Evolutionary conservation across 2,888 invertebrate species (phyloP).

Genomic region (Acleris laterana): DNA sequence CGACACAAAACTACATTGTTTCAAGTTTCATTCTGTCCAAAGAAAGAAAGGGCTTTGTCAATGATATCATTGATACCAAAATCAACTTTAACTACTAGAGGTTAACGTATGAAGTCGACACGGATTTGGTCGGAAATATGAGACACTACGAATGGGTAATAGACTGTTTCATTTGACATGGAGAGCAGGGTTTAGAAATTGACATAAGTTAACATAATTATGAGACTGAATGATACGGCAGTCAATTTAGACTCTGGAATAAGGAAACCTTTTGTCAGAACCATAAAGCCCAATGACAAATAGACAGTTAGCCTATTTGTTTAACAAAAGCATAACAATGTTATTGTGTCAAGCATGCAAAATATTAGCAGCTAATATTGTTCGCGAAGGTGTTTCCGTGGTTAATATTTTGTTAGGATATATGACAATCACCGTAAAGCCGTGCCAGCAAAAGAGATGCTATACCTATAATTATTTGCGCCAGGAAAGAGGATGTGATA

Average conservation of each 20-base stretch:
- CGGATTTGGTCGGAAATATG: conserved; percentile 7
- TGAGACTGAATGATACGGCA: neutral
- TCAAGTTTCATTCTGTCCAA: neutral
- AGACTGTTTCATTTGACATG: conserved; percentile 21
- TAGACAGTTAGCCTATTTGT: no score
- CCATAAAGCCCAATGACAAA: neutral
- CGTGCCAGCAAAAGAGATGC: no score
- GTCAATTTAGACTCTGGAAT: neutral
- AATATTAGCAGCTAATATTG: no score
- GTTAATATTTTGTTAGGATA: no score
- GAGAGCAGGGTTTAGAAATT: conserved; percentile 28
- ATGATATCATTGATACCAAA: neutral
- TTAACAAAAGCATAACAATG: no score
- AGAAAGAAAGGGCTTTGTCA: conserved; percentile 6
- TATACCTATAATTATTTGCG: no score
- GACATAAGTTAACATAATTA: conserved; percentile 17
- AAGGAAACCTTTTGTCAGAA: neutral
- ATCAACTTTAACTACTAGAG: neutral
- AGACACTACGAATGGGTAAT: conserved; percentile 6
- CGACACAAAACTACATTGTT: conserved; percentile 22
- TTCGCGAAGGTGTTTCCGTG: no score
- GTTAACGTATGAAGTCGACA: neutral
- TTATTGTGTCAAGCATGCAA: no score
- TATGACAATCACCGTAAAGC: no score
- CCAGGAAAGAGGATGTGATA: no score